phyloP scores from a whole-genome alignment of 2,113 vertebrate genomes.

The Scortum barcoo region DNA sequence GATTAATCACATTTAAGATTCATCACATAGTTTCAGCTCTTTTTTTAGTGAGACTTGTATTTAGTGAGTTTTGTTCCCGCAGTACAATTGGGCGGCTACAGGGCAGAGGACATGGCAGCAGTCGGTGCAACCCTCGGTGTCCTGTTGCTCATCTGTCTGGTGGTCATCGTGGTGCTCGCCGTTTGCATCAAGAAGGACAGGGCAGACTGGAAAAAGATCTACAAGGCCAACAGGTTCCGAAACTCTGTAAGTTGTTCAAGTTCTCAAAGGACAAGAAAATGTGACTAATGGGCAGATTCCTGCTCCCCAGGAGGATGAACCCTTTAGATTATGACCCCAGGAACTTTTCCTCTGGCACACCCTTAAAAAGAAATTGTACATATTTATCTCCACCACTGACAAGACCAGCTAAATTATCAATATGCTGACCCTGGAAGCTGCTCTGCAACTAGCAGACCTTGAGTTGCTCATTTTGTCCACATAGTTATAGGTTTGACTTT shows the following conservation, averaged over 20 bases:
- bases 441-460: no score
- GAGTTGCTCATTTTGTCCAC: no score
- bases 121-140: slow-evolving; percentile 84
- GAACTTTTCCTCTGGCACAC: no score
- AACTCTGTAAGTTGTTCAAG: slow-evolving; percentile 72
- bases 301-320: no score
- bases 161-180: slow-evolving; percentile 80
- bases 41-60: neutral
- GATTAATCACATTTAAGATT: neutral
- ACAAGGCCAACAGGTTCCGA: slow-evolving; percentile 78
- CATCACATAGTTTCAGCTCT: no score
- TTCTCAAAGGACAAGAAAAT: neutral
- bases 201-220: slow-evolving; percentile 77
- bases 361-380: no score
- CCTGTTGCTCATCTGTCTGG: slow-evolving; percentile 82
- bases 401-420: no score
- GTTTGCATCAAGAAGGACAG: slow-evolving; percentile 50
- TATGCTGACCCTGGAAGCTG: no score
- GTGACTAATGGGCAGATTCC: no score
- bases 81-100: slow-evolving; percentile 35
- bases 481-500: no score
- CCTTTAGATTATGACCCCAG: no score
- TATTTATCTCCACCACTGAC: no score
- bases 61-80: slow-evolving; percentile 4
- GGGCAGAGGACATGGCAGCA: slow-evolving; percentile 82